Conservation (phyloP, 2,888 invertebrate genomes). For the Muscina levida region DNA sequence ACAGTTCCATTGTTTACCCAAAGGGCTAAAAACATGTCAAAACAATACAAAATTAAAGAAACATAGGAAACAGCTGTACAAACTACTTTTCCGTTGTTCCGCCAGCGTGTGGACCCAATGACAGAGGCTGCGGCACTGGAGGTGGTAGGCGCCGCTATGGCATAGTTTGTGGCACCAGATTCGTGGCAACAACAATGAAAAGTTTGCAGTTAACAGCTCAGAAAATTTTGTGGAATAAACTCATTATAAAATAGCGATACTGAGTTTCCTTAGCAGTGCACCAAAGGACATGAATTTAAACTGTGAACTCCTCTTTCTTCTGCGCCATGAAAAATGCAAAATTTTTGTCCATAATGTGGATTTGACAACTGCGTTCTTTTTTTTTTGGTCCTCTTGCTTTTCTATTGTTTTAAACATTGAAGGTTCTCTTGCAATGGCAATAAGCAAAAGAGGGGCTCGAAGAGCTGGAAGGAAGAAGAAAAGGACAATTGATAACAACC, state of each 20-base stretch:
- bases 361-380: conserved; percentile 53
- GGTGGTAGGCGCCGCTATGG: too few species aligned
- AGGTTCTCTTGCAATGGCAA: neutral
- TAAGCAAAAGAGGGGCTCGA: neutral
- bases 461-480: neutral
- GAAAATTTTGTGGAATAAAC: conserved; percentile 44
- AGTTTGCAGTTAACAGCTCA: conserved; percentile 58
- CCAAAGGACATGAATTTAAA: conserved; percentile 27
- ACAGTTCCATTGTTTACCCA: conserved; percentile 55
- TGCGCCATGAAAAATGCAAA: conserved; percentile 7
- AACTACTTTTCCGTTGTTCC: conserved; percentile 60
- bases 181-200: conserved; percentile 41
- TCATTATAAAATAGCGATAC: conserved; percentile 58
- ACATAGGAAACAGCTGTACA: conserved; percentile 66
- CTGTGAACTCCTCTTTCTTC: neutral
- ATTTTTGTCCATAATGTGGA: conserved; percentile 42
- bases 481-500: neutral
- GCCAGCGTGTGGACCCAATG: neutral
- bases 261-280: conserved; percentile 38
- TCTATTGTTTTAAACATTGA: conserved; percentile 41
- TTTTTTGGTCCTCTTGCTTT: conserved; percentile 33
- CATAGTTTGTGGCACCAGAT: neutral
- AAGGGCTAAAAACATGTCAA: conserved; percentile 65
- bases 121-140: neutral
- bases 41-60: conserved; percentile 65